A percentile compares a stretch with the other conserved stretches of the same genome.
phyloP scores from a whole-genome alignment of 2,113 vertebrate genomes.

The Vidua chalybeata region DNA sequence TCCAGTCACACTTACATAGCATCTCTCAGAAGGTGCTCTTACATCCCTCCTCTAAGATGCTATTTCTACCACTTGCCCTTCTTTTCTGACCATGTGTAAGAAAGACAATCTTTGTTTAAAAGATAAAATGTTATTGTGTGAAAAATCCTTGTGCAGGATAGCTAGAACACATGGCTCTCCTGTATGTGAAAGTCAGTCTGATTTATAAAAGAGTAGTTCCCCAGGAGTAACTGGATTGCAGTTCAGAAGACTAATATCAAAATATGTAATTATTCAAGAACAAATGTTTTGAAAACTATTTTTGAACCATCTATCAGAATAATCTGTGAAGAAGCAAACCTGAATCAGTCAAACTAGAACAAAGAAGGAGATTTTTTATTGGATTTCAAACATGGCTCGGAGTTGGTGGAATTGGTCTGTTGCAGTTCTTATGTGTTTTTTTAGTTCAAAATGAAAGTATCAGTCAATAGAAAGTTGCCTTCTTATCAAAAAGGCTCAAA shows the following conservation, averaged over 20 bases:
- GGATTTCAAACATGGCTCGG: neutral
- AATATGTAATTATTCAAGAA: neutral
- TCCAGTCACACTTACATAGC: neutral
- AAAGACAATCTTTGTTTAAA: neutral
- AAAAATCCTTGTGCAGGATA: neutral
- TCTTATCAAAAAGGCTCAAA: neutral
- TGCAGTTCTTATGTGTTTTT: neutral
- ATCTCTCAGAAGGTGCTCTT: neutral
- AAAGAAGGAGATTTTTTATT: neutral
- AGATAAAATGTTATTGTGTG: neutral
- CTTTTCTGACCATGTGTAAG: neutral
- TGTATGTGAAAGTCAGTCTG: neutral
- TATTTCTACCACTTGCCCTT: neutral
- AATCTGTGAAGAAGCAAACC: neutral
- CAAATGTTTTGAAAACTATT: neutral
- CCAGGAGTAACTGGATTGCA: neutral
- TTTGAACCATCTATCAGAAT: neutral
- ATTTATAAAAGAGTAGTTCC: neutral
- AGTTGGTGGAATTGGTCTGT: neutral
- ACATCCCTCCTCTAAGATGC: neutral
- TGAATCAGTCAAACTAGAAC: neutral
- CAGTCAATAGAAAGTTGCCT: neutral
- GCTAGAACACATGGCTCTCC: neutral
- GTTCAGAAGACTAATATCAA: neutral
- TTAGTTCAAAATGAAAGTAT: neutral